Evolutionary conservation across 1,140 invertebrate species (phyloP).

Genomic region (Drosophila tristis): DNA sequence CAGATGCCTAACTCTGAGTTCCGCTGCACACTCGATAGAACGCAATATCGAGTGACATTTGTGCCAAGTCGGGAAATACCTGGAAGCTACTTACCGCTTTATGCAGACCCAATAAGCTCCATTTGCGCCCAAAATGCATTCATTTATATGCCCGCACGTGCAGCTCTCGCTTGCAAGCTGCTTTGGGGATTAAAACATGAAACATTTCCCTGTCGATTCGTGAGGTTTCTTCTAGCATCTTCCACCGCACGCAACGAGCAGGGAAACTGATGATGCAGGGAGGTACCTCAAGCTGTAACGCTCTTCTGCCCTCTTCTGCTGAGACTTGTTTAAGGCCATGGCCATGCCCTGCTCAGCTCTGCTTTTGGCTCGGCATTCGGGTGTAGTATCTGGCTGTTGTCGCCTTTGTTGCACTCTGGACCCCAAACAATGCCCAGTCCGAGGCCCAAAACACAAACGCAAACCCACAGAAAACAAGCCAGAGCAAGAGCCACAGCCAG

Average conservation of each 20-base stretch:
- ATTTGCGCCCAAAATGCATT: neutral
- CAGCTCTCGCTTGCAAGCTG: constrained; percentile 4
- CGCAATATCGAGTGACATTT: too few species aligned
- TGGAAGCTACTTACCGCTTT: too few species aligned
- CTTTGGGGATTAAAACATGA: constrained; percentile 25
- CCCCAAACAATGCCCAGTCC: constrained; percentile 51
- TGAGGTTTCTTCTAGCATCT: constrained; percentile 7
- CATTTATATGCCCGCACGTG: neutral
- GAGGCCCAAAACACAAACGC: too few species aligned
- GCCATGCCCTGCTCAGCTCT: constrained; percentile 23
- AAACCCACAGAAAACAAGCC: too few species aligned
- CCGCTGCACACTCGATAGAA: too few species aligned
- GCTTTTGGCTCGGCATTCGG: too few species aligned
- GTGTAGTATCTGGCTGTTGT: constrained; percentile 24
- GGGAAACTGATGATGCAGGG: neutral
- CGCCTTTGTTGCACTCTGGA: constrained; percentile 46
- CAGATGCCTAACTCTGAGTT: too few species aligned
- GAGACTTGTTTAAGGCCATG: constrained; percentile 57
- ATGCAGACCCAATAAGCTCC: too few species aligned
- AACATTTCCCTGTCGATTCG: constrained; percentile 46
- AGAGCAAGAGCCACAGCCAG: too few species aligned
- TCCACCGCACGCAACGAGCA: constrained; percentile 5
- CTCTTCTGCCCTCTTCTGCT: constrained; percentile 2
- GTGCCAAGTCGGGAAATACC: too few species aligned
- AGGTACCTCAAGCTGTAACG: neutral